Base-by-base conservation (phyloP, 2,888 invertebrate genomes). In the Pristionchus japonicus region DNA sequence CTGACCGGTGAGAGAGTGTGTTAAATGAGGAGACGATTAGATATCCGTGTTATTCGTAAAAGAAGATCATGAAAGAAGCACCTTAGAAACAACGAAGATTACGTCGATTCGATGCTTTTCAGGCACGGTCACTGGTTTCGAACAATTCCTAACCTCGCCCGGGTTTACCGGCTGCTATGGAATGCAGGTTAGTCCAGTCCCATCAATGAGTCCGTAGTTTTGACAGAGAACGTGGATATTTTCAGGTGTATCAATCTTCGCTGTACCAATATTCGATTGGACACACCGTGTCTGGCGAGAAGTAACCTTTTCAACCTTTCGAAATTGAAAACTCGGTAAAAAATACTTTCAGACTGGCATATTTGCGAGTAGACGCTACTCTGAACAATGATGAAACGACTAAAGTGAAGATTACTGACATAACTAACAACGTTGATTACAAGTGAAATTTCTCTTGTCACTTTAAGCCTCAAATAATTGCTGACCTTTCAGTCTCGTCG, bases 241-340 rank as follows among this genome's bases (percentile, higher is more conserved):
- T 57, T 43, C 13, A 77, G 77, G 77, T 77, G 40, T 77, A 77
- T 27, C 77, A 43, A 7, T 77, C 77, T 1, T 77, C 77, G n/a
- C 43, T 43, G 27, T 77, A 77, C 77, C 7, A 77, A 43, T n/a
- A 77, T 27, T 77, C 43, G 0, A n/a, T 77, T 2, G 47, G 47
- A 0, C 77, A 77, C n/a, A 77, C 77, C 17, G 43, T 77, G 23
- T 47, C 43, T 27, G 77, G 43, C 9, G 77, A 43, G 3, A 77
- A 27, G 77, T 77, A 34, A 47, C n/a, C 7, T 27, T 23, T 43
- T n/a, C n/a, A 23, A 43, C 0, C 3, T 43, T 43, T 43, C n/a
- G n/a, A n/a, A n/a, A n/a, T n/a, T n/a, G n/a, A n/a, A n/a, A n/a
- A n/a, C n/a, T n/a, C n/a, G n/a, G n/a, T n/a, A n/a, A n/a, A n/a